Base-by-base conservation (phyloP, 2,888 invertebrate species). In the Xylocampa areola region DNA sequence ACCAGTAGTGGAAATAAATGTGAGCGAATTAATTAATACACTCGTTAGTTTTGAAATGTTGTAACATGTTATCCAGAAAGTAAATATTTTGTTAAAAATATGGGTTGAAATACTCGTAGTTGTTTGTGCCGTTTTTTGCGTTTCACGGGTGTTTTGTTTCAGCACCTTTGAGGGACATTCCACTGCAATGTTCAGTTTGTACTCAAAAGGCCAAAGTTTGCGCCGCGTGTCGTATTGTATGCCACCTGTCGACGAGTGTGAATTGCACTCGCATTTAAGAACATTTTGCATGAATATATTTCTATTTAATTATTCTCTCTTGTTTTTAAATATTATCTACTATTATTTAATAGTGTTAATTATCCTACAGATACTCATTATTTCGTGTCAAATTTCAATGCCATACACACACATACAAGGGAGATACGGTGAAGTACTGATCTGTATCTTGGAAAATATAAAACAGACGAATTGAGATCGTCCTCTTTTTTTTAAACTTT, bases 1-100 rank as follows among this genome's bases (percentile, higher is more conserved):
- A n/a, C n/a, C n/a, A n/a, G 13, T 51, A 16, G 13, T 35, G 30
- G 41, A 67, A 61, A 61, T 45, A 33, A 41, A 51, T 32, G 29
- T 29, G 25, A 4, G 19, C 32, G 45, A 29, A 19, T 43, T 63
- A 39, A 62, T 68, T 43, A 47, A 62, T 29, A 39, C 8, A 1
- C 40, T 47, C 16, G 44, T 44, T 51, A 51, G 21, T 25, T 67
- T 14, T 30, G 40, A 29, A 19, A 39, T 25, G 59, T 14, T 30
- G 41, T 40, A 21, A 35, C 35, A 32, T 37, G 39, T 40, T 59
- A 43, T 60, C 29, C n/a, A 66, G 23, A 6, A 6, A 4, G n/a
- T 37, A 16, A 29, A 30, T 27, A 30, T 36, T 36, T 66, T 36
- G 40, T 30, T 11, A 8, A 29, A 25, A 41, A 67, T 47, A 19